phyloP scores from a whole-genome alignment of 2,888 invertebrate genomes.

The Drosophila anomalata region DNA sequence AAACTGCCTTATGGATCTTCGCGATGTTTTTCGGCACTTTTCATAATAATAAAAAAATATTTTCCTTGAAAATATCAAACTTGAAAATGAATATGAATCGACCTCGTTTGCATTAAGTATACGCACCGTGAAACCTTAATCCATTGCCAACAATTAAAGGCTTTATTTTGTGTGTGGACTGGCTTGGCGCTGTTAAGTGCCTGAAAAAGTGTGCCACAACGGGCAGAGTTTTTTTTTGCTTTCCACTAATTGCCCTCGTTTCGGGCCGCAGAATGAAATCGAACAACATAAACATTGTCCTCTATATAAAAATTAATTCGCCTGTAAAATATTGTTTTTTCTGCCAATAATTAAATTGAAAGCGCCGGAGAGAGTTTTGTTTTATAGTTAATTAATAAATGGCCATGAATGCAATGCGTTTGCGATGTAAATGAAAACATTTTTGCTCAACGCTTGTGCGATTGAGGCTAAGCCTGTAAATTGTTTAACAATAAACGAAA shows the following conservation, averaged over 20 bases:
- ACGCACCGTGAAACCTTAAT: constrained; percentile 68
- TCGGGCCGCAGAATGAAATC: constrained; percentile 10
- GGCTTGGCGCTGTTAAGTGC: constrained; percentile 22
- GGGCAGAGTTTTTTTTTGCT: constrained; percentile 38
- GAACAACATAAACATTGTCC: constrained; percentile 46
- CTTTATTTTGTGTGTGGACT: constrained; percentile 52
- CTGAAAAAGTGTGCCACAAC: constrained; percentile 42
- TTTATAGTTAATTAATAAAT: constrained; percentile 70
- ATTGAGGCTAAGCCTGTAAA: constrained; percentile 39
- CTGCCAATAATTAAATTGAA: constrained; percentile 36
- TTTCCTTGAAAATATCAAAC: not conserved
- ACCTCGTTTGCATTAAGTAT: constrained; percentile 65
- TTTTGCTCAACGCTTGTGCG: constrained; percentile 25
- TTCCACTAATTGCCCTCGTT: constrained; percentile 68
- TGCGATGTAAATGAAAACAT: constrained; percentile 36
- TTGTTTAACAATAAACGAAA: constrained; percentile 40
- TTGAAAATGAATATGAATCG: constrained; percentile 20
- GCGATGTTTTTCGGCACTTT: too few species aligned
- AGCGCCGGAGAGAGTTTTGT: constrained; percentile 26
- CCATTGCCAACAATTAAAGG: constrained; percentile 77
- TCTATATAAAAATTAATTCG: constrained; percentile 66
- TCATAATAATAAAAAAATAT: too few species aligned
- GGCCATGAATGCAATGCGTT: constrained; percentile 26
- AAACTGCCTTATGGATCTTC: too few species aligned
- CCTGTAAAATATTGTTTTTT: constrained; percentile 42